These are phyloP conservation scores for Clusia tigrina DNA, from an alignment of 2,888 invertebrate species.

Conservation along the genomic window DNA sequence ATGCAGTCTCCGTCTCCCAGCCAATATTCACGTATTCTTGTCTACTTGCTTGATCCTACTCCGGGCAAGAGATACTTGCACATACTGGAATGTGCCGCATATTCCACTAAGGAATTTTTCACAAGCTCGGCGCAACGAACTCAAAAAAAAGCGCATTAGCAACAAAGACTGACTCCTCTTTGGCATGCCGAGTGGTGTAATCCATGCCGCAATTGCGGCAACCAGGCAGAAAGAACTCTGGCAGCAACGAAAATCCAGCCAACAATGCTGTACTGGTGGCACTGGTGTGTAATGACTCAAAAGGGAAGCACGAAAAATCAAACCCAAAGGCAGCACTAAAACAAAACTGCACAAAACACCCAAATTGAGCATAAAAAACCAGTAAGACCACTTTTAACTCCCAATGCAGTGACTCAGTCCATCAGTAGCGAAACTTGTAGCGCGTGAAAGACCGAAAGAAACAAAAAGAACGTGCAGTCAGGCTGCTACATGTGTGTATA, in stretches of 20 bases:
- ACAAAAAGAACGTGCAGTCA: not conserved
- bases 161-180: not conserved
- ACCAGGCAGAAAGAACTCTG: not conserved
- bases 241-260: not conserved
- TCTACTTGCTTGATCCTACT: not conserved
- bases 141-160: not conserved
- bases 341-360: not conserved
- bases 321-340: not conserved
- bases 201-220: not conserved
- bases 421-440: not conserved
- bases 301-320: not conserved
- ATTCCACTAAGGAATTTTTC: not conserved
- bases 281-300: not conserved
- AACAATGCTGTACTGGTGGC: no score
- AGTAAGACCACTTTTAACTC: slow-evolving; percentile 1
- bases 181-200: not conserved
- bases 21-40: no score
- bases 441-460: not conserved
- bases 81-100: not conserved
- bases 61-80: not conserved
- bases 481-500: not conserved
- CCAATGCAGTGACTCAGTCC: not conserved
- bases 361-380: not conserved
- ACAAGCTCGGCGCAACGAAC: slow-evolving; percentile 5
- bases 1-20: no score